A percentile compares a stretch with the other conserved stretches of the same genome.
These are phyloP conservation scores for Tanytarsus gracilentus DNA, from an alignment of 2,888 invertebrate genomes.

Conservation along the genomic window DNA sequence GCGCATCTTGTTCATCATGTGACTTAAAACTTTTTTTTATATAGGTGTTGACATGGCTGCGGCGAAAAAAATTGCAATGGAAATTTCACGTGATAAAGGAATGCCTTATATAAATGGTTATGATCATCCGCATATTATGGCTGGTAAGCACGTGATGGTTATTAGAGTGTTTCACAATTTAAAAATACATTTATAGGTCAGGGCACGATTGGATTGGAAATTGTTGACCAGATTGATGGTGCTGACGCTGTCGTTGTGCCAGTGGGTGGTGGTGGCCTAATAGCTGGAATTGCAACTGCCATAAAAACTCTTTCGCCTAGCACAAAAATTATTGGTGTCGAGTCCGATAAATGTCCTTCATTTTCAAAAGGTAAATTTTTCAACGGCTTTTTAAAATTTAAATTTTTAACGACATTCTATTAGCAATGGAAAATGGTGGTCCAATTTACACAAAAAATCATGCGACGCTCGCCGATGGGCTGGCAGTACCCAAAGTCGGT, in stretches of 20 bases:
- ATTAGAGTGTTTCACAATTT: too few relatives aligned
- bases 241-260: constrained; percentile 87
- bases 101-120: constrained; percentile 86
- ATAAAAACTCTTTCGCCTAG: constrained; percentile 76
- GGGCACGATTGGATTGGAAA: constrained; percentile 88
- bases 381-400: too few relatives aligned
- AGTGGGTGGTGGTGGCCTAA: constrained; percentile 69
- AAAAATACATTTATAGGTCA: constrained; percentile 73
- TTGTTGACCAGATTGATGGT: constrained; percentile 78
- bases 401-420: too few relatives aligned
- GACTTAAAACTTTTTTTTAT: background rate
- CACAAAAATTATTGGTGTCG: constrained; percentile 82
- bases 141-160: too few relatives aligned
- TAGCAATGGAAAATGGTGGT: constrained; percentile 60
- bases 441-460: constrained; percentile 58
- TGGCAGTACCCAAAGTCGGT: constrained; percentile 81
- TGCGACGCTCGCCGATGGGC: constrained; percentile 77
- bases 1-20: background rate
- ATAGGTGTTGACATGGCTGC: constrained; percentile 72
- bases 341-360: constrained; percentile 84
- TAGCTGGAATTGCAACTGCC: constrained; percentile 85
- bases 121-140: constrained; percentile 74
- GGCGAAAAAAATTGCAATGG: constrained; percentile 71
- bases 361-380: too few relatives aligned
- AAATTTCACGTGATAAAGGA: constrained; percentile 58